Percentiles rank a stretch among this genome's conserved stretches.
These are phyloP conservation scores for Megaceryle maxima DNA, from an alignment of 2,113 vertebrate species.

Conservation along the genomic window DNA sequence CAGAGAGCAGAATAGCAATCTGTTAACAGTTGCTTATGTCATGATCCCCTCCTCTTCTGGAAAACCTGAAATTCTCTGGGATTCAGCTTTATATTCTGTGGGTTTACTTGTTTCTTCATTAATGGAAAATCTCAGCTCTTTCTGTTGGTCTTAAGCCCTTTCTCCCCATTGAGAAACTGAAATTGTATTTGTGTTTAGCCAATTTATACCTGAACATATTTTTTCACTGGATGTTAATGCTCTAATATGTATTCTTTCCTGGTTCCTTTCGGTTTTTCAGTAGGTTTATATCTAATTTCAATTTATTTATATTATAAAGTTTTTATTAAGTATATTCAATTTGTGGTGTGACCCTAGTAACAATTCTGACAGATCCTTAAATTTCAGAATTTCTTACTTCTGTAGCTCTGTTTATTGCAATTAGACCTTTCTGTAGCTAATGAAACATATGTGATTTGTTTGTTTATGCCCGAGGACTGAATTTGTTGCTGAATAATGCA, in stretches of 20 bases:
- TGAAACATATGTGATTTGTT: slow-evolving; percentile 62
- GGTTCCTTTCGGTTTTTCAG: background rate
- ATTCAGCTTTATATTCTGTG: background rate
- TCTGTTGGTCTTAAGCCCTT: background rate
- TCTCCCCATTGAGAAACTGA: background rate
- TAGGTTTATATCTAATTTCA: background rate
- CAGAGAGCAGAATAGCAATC: background rate
- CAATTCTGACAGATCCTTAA: background rate
- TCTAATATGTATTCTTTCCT: background rate
- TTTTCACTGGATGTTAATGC: background rate
- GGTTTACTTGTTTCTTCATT: background rate
- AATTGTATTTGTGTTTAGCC: background rate
- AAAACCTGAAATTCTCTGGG: background rate
- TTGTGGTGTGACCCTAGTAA: background rate
- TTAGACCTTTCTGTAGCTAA: slow-evolving; percentile 52
- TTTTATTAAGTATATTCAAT: background rate
- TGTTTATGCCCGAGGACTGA: slow-evolving; percentile 61
- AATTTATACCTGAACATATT: background rate
- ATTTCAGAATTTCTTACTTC: background rate
- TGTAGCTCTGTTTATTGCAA: slow-evolving; percentile 13
- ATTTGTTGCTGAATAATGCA: slow-evolving; percentile 58
- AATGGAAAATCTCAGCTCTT: background rate
- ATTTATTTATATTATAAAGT: background rate
- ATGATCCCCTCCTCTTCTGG: background rate
- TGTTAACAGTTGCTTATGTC: background rate